Conservation (phyloP, 2,797 vertebrate species). For the Pangasius djambal region DNA sequence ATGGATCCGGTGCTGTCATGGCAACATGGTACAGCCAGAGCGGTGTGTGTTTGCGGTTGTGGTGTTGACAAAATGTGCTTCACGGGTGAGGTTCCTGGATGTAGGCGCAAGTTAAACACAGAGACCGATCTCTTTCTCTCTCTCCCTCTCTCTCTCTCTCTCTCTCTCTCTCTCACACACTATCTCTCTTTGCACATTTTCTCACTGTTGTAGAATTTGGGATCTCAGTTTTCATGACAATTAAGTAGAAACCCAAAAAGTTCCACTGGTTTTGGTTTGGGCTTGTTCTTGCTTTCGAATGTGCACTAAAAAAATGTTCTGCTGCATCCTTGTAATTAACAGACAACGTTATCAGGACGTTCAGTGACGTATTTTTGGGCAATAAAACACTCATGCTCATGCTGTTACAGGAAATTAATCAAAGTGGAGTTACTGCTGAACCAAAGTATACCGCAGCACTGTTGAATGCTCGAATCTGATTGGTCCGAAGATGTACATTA, state of each 20-base stretch:
- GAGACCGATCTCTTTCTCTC: neutral
- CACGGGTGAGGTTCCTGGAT: conserved; percentile 37
- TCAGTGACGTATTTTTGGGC: neutral
- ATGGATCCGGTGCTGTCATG: conserved; percentile 54
- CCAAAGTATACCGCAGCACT: neutral
- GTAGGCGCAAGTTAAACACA: conserved; percentile 24
- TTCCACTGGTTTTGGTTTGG: neutral
- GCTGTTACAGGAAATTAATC: neutral
- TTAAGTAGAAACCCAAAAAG: neutral
- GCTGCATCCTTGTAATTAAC: neutral
- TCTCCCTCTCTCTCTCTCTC: neutral
- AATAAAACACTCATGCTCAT: neutral
- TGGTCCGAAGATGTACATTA: neutral
- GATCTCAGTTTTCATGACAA: neutral
- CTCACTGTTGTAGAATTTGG: neutral
- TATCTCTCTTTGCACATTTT: neutral
- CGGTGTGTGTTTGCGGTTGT: conserved; percentile 44
- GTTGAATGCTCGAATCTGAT: neutral
- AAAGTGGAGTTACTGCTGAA: neutral
- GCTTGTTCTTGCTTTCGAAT: neutral
- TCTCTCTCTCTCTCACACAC: neutral
- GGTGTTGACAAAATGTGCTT: conserved; percentile 37
- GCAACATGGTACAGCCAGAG: conserved; percentile 60
- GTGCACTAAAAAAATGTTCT: neutral
- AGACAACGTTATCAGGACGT: neutral